These are phyloP conservation scores for Oxyteleia sp. DNA, from an alignment of 2,888 invertebrate genomes.

Conservation along the genomic window DNA sequence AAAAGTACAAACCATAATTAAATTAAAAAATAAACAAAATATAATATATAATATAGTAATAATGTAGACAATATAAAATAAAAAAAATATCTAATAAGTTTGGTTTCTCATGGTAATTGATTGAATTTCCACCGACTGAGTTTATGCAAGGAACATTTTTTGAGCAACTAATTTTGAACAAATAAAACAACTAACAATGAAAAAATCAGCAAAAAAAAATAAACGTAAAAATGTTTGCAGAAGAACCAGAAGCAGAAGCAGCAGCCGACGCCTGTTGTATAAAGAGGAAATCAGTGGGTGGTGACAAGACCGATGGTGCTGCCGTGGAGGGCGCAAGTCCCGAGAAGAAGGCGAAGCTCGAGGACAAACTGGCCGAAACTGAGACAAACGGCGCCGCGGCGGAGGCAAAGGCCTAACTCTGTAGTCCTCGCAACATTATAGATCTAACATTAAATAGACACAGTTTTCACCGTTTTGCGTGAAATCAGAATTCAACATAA, in stretches of 20 bases:
- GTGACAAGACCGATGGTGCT: constrained; percentile 81
- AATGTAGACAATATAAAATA: too few species aligned
- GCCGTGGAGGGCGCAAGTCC: constrained; percentile 90
- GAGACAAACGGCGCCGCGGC: constrained; percentile 88
- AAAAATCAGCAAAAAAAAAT: too few species aligned
- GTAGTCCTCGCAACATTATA: constrained; percentile 77
- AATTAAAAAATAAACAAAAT: too few species aligned
- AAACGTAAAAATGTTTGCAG: constrained; percentile 39
- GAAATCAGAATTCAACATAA: constrained; percentile 80
- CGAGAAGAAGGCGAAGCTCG: constrained; percentile 92
- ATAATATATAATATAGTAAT: too few species aligned
- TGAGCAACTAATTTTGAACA: too few species aligned
- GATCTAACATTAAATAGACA: constrained; percentile 81
- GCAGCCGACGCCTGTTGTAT: constrained; percentile 88
- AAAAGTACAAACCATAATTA: too few species aligned
- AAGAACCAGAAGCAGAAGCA: constrained; percentile 81
- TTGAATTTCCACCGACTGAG: too few species aligned
- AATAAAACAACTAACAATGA: too few species aligned
- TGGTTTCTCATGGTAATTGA: too few species aligned
- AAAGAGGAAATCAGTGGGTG: constrained; percentile 91
- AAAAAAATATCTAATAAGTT: too few species aligned
- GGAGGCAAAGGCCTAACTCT: constrained; percentile 75
- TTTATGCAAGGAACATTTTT: too few species aligned
- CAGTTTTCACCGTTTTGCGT: constrained; percentile 80
- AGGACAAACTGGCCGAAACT: constrained; percentile 89